Percentiles rank a stretch among this genome's conserved stretches.
These are phyloP conservation scores for Ceyx cyanopectus DNA, from an alignment of 2,113 vertebrate genomes.

Conservation along the genomic window DNA sequence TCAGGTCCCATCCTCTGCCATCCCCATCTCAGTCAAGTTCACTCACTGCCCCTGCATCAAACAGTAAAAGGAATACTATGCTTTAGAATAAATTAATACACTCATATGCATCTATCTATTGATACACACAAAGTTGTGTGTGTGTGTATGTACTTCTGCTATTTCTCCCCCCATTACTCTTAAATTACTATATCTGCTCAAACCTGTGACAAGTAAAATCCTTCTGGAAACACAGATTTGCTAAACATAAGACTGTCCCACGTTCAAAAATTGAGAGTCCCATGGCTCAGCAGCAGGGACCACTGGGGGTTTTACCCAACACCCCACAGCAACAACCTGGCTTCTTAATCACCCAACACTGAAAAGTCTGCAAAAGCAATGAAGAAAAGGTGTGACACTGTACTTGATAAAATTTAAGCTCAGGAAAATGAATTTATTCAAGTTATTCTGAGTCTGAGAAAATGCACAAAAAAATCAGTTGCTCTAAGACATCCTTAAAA, in stretches of 20 bases:
- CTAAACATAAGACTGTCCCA: not conserved
- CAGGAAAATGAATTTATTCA: not conserved
- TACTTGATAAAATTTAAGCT: not conserved
- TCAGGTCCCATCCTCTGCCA: not conserved
- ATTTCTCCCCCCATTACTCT: not conserved
- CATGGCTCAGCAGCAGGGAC: not conserved
- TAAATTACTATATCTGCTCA: not conserved
- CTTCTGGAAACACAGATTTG: not conserved
- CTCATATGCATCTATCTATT: fast-evolving
- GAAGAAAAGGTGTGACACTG: not conserved
- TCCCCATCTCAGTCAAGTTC: not conserved
- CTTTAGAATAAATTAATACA: not conserved
- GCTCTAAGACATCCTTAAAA: not conserved
- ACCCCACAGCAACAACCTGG: not conserved
- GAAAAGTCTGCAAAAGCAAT: not conserved
- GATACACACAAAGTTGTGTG: fast-evolving
- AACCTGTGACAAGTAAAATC: not conserved
- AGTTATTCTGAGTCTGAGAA: not conserved
- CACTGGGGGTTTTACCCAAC: not conserved
- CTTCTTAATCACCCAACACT: not conserved
- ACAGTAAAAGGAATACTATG: not conserved
- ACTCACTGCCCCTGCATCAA: fast-evolving
- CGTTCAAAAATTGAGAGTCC: not conserved
- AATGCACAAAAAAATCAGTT: not conserved
- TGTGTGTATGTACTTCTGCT: not conserved